Conservation (phyloP, 2,888 invertebrate genomes). For the Limnephilus lunatus region DNA sequence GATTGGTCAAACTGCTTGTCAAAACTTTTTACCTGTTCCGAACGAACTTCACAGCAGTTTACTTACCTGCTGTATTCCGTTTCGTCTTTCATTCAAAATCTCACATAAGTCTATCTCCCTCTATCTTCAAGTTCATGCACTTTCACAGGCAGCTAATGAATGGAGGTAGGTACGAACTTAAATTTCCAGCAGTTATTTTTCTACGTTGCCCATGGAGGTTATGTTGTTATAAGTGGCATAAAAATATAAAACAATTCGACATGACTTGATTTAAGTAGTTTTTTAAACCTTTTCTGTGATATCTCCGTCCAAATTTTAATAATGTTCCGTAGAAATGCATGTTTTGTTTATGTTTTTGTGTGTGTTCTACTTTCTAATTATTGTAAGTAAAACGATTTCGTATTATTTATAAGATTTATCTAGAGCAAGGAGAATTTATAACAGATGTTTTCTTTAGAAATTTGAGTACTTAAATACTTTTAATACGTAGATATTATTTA, state of each 20-base stretch:
- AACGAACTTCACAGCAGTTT: conserved; percentile 40
- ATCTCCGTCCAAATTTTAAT: conserved; percentile 56
- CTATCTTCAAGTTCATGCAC: conserved; percentile 39
- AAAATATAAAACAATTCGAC: background rate
- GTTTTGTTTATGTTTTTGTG: conserved; percentile 47
- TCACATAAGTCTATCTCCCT: conserved; percentile 26
- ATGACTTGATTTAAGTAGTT: conserved; percentile 19
- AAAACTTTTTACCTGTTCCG: conserved; percentile 8
- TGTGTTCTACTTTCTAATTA: conserved; percentile 60
- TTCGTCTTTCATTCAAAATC: background rate
- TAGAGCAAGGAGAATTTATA: conserved; percentile 6
- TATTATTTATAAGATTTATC: background rate
- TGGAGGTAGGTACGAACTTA: background rate
- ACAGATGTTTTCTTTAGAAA: conserved; percentile 5
- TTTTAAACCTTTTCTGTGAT: conserved; percentile 58
- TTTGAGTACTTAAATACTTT: background rate
- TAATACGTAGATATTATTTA: background rate
- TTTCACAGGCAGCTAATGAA: conserved; percentile 35
- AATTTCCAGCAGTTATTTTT: conserved; percentile 12
- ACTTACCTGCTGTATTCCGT: background rate
- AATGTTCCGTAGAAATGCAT: conserved; percentile 52
- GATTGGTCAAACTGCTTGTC: conserved; percentile 18
- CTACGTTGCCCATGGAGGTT: conserved; percentile 11
- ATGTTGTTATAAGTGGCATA: background rate
- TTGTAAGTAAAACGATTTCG: conserved; percentile 52